Evolutionary conservation across 2,797 vertebrate genomes (phyloP).

Genomic region (Limosa lapponica): DNA sequence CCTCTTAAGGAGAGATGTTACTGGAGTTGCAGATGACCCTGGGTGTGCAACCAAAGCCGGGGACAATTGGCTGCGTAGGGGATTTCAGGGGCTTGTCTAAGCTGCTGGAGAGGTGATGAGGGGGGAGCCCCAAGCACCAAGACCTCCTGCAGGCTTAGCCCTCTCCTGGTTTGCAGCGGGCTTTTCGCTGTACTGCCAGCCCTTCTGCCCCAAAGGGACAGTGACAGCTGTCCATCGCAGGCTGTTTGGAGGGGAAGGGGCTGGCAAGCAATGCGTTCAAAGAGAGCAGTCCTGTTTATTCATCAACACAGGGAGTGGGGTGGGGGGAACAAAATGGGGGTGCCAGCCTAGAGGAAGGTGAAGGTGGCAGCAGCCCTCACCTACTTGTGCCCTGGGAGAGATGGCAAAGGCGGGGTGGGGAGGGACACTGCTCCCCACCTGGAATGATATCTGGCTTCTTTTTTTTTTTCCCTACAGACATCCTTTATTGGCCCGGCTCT

Average conservation of each 20-base stretch:
- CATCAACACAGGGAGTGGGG: neutral
- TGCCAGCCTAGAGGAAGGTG: neutral
- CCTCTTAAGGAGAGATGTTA: neutral
- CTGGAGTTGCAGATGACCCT: neutral
- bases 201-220: neutral
- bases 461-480: fast-evolving
- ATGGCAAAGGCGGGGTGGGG: neutral
- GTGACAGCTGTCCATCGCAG: neutral
- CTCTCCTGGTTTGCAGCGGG: neutral
- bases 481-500: neutral
- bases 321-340: fast-evolving
- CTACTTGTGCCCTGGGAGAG: neutral
- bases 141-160: neutral
- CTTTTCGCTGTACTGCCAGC: neutral
- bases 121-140: neutral
- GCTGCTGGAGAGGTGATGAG: neutral
- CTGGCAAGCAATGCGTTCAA: neutral
- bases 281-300: neutral
- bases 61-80: no score
- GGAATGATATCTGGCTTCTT: neutral
- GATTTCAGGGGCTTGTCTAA: neutral
- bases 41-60: neutral
- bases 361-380: neutral
- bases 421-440: neutral
- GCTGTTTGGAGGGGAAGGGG: neutral